Conservation (phyloP, 2,888 invertebrate genomes). For the Tortricodes alternella region DNA sequence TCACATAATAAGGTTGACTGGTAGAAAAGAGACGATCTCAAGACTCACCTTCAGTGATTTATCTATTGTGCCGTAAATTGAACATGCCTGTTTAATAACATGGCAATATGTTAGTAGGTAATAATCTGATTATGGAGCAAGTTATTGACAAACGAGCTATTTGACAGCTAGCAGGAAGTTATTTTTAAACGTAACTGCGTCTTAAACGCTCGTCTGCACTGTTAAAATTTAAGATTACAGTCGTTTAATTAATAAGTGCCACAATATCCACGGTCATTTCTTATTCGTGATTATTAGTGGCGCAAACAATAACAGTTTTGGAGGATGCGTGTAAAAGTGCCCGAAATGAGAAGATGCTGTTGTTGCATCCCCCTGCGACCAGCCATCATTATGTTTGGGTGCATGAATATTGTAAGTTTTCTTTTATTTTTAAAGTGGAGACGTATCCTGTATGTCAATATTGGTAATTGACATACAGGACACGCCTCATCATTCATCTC, state of each 20-base stretch:
- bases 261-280: neutral
- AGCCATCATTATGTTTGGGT: constrained; percentile 70
- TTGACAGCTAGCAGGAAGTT: no score
- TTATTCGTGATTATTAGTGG: constrained; percentile 7
- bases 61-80: no score
- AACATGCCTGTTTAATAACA: no score
- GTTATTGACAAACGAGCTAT: no score
- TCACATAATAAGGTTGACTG: no score
- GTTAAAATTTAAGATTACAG: constrained; percentile 1
- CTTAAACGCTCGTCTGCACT: constrained; percentile 6
- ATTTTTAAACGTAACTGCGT: no score
- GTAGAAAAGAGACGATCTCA: no score
- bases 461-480: no score
- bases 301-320: neutral
- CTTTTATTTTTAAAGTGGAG: neutral
- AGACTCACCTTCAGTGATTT: no score
- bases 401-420: constrained; percentile 68
- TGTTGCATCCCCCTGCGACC: constrained; percentile 67
- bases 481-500: no score
- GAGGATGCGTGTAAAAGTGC: constrained; percentile 51
- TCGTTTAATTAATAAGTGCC: constrained; percentile 9
- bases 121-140: no score
- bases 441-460: neutral
- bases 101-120: no score
- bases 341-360: constrained; percentile 68